Conservation (phyloP, 1,140 invertebrate genomes). For the Drosophila nebulosa region DNA sequence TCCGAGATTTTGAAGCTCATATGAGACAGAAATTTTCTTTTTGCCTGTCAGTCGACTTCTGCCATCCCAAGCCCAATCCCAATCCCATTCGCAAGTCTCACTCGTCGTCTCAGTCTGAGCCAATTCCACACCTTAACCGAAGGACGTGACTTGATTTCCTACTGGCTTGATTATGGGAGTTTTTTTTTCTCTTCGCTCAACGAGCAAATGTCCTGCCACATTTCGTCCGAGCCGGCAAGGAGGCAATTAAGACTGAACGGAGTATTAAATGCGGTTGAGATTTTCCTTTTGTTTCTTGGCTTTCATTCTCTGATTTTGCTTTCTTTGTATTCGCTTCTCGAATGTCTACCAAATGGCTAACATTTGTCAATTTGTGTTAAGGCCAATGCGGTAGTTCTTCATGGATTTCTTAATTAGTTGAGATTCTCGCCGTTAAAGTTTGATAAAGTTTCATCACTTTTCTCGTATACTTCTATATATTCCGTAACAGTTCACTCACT, state of each 20-base stretch:
- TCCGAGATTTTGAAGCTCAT: slow-evolving; percentile 24
- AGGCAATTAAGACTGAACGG: slow-evolving; percentile 64
- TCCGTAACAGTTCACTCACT: background rate
- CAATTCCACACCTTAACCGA: slow-evolving; percentile 61
- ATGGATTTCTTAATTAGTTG: slow-evolving; percentile 58
- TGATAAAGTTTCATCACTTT: background rate
- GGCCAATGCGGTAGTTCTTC: slow-evolving; percentile 63
- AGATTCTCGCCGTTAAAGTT: slow-evolving; percentile 9
- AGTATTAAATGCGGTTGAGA: slow-evolving; percentile 45
- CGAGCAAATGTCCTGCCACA: slow-evolving; percentile 29
- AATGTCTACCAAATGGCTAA: slow-evolving; percentile 57
- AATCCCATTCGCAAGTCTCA: background rate
- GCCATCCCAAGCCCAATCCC: slow-evolving; percentile 27
- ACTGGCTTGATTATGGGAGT: slow-evolving; percentile 59
- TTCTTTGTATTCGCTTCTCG: slow-evolving; percentile 38
- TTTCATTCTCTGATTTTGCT: background rate
- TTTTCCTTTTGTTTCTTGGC: slow-evolving; percentile 26
- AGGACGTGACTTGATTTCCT: slow-evolving; percentile 72
- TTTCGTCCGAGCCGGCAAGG: slow-evolving; percentile 16
- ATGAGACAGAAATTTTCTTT: slow-evolving; percentile 13
- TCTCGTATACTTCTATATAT: background rate
- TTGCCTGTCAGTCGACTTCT: slow-evolving; percentile 7
- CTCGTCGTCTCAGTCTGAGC: slow-evolving; percentile 26
- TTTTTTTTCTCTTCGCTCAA: slow-evolving; percentile 17
- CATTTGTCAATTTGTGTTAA: slow-evolving; percentile 75